Conservation (phyloP, 2,888 invertebrate genomes). For the Aelia acuminata region DNA sequence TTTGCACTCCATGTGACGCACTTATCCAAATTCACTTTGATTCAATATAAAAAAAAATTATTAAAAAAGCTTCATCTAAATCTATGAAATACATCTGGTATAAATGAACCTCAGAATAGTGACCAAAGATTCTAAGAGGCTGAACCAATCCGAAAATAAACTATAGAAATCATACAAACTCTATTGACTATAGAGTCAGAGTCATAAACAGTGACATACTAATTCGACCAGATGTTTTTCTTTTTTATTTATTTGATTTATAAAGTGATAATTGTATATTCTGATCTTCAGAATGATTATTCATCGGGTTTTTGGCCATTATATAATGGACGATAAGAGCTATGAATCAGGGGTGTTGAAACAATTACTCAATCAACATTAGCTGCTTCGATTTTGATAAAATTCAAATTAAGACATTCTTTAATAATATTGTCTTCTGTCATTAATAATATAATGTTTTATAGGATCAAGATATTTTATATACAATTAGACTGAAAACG, state of each 20-base stretch:
- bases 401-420: neutral
- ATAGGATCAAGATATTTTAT: neutral
- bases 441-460: neutral
- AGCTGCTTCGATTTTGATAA: neutral
- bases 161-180: no score
- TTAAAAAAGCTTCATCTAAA: no score
- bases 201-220: no score
- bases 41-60: no score
- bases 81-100: no score
- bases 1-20: no score
- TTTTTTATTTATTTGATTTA: neutral
- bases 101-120: no score
- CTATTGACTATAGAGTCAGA: no score
- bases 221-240: no score
- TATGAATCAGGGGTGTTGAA: neutral
- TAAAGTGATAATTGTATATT: neutral
- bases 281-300: neutral
- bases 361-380: neutral
- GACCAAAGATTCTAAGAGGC: no score
- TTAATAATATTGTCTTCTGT: neutral
- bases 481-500: neutral
- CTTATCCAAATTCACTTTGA: no score
- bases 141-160: no score
- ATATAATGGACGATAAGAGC: neutral
- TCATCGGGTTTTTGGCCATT: neutral